Evolutionary conservation across 1,140 invertebrate species (phyloP).

Genomic region (Drosophila melanica): DNA sequence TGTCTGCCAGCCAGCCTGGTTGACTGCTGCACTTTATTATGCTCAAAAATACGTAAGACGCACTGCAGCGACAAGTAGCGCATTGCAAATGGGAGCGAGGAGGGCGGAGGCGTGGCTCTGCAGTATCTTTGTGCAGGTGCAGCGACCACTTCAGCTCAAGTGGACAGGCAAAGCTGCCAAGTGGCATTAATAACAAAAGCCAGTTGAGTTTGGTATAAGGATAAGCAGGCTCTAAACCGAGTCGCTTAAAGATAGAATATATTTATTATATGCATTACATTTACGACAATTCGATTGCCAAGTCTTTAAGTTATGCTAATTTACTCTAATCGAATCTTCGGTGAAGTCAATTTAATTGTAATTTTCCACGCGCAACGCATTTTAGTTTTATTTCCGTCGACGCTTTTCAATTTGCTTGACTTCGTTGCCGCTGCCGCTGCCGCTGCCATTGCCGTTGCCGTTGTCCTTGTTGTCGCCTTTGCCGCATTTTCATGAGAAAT

Average conservation of each 20-base stretch:
- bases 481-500: conserved; percentile 71
- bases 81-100: background rate
- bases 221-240: conserved; percentile 19
- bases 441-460: background rate
- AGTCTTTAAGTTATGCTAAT: conserved; percentile 76
- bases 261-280: conserved; percentile 28
- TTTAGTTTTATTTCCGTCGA: conserved; percentile 73
- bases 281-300: conserved; percentile 44
- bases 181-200: conserved; percentile 73
- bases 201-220: conserved; percentile 46
- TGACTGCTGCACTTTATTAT: conserved; percentile 67
- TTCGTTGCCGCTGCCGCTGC: background rate
- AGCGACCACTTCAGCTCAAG: conserved; percentile 59
- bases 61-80: conserved; percentile 25
- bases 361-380: conserved; percentile 71
- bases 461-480: background rate
- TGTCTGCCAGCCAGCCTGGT: conserved; percentile 15
- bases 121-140: conserved; percentile 44
- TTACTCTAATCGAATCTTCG: conserved; percentile 75
- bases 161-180: conserved; percentile 61
- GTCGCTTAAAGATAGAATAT: background rate
- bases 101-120: background rate
- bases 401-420: conserved; percentile 61
- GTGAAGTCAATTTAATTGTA: conserved; percentile 81
- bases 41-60: conserved; percentile 41